Percentiles rank a stretch among this genome's conserved stretches.
Conservation (phyloP, 2,113 vertebrate genomes). For the Epinephelus moara region DNA sequence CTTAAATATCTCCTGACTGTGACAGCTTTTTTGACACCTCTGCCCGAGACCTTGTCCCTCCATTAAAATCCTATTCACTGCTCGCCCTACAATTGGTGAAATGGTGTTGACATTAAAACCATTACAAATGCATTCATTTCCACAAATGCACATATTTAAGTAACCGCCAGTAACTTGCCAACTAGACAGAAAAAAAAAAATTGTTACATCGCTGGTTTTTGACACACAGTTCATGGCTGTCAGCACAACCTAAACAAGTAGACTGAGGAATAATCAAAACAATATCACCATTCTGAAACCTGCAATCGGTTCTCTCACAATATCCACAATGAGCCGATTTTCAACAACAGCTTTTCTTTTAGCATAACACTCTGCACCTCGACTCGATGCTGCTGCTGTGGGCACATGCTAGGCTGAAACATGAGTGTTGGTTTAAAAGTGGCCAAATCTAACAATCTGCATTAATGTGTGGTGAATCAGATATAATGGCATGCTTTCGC, state of each 20-base stretch:
- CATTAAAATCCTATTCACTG: conserved; percentile 61
- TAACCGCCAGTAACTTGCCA: conserved; percentile 49
- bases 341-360: conserved; percentile 45
- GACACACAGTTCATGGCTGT: conserved; percentile 56
- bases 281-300: conserved; percentile 40
- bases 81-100: conserved; percentile 43
- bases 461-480: conserved; percentile 5
- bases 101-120: conserved; percentile 35
- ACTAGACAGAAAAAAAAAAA: conserved; percentile 15
- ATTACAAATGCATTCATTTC: conserved; percentile 58
- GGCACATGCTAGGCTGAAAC: conserved; percentile 20
- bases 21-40: conserved; percentile 36
- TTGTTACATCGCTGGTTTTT: conserved; percentile 40
- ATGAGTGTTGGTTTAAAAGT: conserved; percentile 6
- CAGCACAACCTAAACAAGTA: conserved; percentile 56
- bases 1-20: conserved; percentile 33
- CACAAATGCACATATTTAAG: conserved; percentile 59
- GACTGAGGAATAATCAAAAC: conserved; percentile 57
- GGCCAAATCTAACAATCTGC: conserved; percentile 29
- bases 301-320: conserved; percentile 38
- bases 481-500: neutral
- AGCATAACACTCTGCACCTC: conserved; percentile 13
- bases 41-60: conserved; percentile 42
- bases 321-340: conserved; percentile 38
- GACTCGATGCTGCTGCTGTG: conserved; percentile 2